Evolutionary conservation across 2,888 invertebrate species (phyloP).

Genomic region (Tinea pellionella): DNA sequence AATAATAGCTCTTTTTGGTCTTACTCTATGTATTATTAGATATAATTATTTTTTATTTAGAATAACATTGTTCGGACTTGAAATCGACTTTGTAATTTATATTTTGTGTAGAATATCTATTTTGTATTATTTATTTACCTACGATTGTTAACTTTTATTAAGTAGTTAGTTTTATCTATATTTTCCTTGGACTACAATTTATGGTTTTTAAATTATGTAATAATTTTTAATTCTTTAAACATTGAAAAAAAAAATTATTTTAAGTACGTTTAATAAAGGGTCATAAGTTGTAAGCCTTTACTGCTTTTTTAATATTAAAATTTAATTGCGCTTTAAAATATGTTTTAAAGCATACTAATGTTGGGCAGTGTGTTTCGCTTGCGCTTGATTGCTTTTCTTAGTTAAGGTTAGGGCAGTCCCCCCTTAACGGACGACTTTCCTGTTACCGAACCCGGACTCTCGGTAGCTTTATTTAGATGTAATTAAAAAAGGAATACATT

Average conservation of each 20-base stretch:
- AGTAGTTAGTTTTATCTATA: not conserved
- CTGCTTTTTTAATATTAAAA: not conserved
- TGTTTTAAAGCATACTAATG: not conserved
- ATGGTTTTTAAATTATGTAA: not conserved
- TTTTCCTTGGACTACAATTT: too few relatives aligned
- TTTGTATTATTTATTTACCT: too few relatives aligned
- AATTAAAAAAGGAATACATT: slow-evolving; percentile 49
- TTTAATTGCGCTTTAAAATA: not conserved
- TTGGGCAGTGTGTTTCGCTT: not conserved
- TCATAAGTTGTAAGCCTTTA: not conserved
- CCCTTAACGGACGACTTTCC: slow-evolving; percentile 52
- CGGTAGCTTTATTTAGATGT: slow-evolving; percentile 49
- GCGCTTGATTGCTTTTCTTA: not conserved
- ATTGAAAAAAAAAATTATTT: too few relatives aligned
- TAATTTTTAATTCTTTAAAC: too few relatives aligned
- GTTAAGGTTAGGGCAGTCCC: slow-evolving; percentile 25
- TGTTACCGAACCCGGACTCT: slow-evolving; percentile 63
- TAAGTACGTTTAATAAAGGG: not conserved
- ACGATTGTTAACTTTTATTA: too few relatives aligned
- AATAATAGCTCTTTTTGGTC: too few relatives aligned
- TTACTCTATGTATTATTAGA: too few relatives aligned
- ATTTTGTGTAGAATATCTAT: too few relatives aligned
- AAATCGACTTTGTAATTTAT: too few relatives aligned
- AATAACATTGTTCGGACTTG: too few relatives aligned
- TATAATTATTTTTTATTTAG: too few relatives aligned